These are phyloP conservation scores for Nylanderia fulva DNA, from an alignment of 1,140 invertebrate species.

Conservation along the genomic window DNA sequence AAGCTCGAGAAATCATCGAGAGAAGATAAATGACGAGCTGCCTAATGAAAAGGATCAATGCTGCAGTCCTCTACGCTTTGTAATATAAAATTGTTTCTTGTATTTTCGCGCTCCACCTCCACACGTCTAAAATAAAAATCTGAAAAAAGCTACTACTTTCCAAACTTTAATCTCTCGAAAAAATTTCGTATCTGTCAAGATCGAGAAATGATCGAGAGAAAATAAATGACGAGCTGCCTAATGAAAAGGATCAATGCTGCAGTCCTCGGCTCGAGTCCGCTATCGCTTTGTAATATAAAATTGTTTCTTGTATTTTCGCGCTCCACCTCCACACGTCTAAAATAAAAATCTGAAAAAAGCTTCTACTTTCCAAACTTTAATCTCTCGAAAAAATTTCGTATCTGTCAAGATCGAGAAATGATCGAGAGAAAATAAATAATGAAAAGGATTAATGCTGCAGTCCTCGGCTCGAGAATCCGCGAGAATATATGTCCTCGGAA, in stretches of 20 bases:
- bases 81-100: conserved; percentile 1
- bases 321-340: no score
- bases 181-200: not conserved
- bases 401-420: not conserved
- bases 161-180: not conserved
- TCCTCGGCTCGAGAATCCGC: not conserved
- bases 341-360: not conserved
- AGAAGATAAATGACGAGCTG: not conserved
- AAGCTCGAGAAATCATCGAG: not conserved
- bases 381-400: not conserved
- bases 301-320: not conserved
- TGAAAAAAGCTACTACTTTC: not conserved
- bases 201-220: not conserved
- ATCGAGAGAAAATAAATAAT: not conserved
- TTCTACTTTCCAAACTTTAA: not conserved
- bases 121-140: not conserved
- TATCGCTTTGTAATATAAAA: not conserved
- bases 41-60: not conserved
- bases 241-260: not conserved
- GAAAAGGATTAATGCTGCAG: not conserved
- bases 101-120: no score
- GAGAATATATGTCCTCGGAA: not conserved
- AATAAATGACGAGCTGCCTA: not conserved
- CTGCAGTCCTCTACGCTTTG: not conserved
- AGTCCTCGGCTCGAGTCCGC: not conserved